Percentiles rank a stretch among this genome's conserved stretches.
These are phyloP conservation scores for Elgonia sp. DNA, from an alignment of 2,888 invertebrate species.

Conservation along the genomic window DNA sequence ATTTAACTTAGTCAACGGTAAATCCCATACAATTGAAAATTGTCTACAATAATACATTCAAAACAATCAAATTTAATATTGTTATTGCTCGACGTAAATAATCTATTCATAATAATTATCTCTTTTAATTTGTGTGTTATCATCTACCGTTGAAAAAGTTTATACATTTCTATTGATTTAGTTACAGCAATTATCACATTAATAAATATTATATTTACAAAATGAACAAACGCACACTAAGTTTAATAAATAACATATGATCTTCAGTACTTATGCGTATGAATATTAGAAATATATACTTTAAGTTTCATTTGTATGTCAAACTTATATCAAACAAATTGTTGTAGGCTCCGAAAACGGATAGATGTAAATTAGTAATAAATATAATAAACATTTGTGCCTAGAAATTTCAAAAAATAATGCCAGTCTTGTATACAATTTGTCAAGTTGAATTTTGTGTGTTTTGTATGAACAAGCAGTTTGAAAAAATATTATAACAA, in stretches of 20 bases:
- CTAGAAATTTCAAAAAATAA: slow-evolving; percentile 12
- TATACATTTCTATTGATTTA: not conserved
- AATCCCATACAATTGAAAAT: not conserved
- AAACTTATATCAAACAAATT: too few relatives aligned
- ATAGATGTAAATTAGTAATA: slow-evolving; percentile 28
- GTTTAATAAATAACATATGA: not conserved
- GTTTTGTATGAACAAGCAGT: not conserved
- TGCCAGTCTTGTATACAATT: slow-evolving; percentile 51
- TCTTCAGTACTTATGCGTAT: not conserved
- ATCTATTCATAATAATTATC: not conserved
- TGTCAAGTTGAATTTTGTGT: not conserved
- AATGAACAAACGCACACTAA: not conserved
- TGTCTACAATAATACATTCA: too few relatives aligned
- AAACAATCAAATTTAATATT: not conserved
- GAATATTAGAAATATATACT: not conserved
- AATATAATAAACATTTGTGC: slow-evolving; percentile 23
- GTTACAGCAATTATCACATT: not conserved
- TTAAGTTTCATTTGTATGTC: not conserved
- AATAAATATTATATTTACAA: slow-evolving; percentile 25
- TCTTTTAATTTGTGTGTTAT: not conserved
- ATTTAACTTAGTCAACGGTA: slow-evolving; percentile 7
- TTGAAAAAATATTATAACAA: not conserved
- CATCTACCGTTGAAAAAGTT: slow-evolving; percentile 7
- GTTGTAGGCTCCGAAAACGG: slow-evolving; percentile 38
- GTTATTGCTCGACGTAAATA: not conserved